Evolutionary conservation across 2,113 vertebrate species (phyloP).

Genomic region (Xiphias gladius): DNA sequence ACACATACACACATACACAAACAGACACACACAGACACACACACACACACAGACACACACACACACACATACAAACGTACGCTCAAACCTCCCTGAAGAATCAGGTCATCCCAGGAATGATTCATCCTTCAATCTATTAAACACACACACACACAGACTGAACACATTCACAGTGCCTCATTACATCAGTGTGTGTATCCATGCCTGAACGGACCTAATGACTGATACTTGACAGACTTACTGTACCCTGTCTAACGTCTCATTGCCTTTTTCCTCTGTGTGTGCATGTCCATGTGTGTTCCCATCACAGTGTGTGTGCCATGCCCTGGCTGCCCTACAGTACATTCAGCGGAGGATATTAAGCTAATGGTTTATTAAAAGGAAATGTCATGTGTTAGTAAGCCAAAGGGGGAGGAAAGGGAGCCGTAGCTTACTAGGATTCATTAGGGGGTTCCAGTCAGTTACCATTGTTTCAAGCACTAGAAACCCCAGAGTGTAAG

Average conservation of each 20-base stretch:
- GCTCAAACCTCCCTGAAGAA: constrained; percentile 57
- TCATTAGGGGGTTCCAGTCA: constrained; percentile 58
- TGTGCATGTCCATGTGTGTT: constrained; percentile 39
- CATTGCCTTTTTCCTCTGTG: constrained; percentile 33
- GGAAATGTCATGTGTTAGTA: constrained; percentile 63
- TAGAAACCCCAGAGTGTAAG: constrained; percentile 22
- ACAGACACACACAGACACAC: constrained; percentile 15
- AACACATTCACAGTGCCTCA: constrained; percentile 51
- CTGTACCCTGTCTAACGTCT: constrained; percentile 44
- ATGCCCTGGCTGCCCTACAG: constrained; percentile 50
- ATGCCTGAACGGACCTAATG: constrained; percentile 68
- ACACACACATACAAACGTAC: constrained; percentile 30
- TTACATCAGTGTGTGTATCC: constrained; percentile 64
- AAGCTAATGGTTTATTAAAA: constrained; percentile 73
- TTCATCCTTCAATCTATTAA: constrained; percentile 58
- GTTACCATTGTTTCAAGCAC: constrained; percentile 33
- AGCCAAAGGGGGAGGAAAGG: constrained; percentile 25
- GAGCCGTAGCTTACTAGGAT: constrained; percentile 32
- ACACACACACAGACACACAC: background rate
- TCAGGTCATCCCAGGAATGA: constrained; percentile 62
- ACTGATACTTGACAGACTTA: constrained; percentile 67
- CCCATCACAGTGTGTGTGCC: constrained; percentile 4
- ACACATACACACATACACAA: constrained; percentile 27
- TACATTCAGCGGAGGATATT: constrained; percentile 50
- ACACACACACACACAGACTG: constrained; percentile 46